A percentile compares a stretch with the other conserved stretches of the same genome.
phyloP scores from a whole-genome alignment of 1,140 invertebrate species.

The Cotesia chilonis region DNA sequence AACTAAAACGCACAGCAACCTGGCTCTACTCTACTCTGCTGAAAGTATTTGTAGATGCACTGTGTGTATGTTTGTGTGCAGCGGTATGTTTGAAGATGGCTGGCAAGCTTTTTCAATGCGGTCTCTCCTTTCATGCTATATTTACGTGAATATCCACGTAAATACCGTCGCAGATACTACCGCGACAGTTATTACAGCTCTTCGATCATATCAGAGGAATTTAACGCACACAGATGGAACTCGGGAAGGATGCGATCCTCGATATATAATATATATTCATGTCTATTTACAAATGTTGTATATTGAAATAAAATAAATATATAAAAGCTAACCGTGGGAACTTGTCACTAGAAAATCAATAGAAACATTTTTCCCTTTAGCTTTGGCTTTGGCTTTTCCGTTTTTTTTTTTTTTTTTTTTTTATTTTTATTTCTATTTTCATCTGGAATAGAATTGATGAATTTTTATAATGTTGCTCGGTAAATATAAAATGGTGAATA shows the following conservation, averaged over 20 bases:
- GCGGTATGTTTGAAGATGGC: constrained; percentile 10
- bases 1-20: too few relatives aligned
- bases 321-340: neutral
- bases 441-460: too few relatives aligned
- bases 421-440: too few relatives aligned
- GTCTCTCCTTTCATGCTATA: constrained; percentile 9
- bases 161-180: constrained; percentile 26
- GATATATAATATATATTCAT: constrained; percentile 12
- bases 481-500: too few relatives aligned
- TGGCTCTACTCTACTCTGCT: too few relatives aligned
- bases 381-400: too few relatives aligned
- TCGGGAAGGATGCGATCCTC: constrained; percentile 2
- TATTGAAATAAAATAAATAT: neutral
- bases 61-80: neutral
- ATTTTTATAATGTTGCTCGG: too few relatives aligned
- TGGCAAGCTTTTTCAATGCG: constrained; percentile 10
- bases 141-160: constrained; percentile 11
- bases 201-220: constrained; percentile 31
- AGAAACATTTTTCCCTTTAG: too few relatives aligned
- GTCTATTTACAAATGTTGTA: constrained; percentile 1
- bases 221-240: neutral
- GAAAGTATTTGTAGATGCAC: neutral
- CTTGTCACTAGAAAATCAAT: too few relatives aligned
- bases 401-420: too few relatives aligned
- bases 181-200: constrained; percentile 33